phyloP scores from a whole-genome alignment of 1,140 invertebrate species.

The Procambarus virginalis region DNA sequence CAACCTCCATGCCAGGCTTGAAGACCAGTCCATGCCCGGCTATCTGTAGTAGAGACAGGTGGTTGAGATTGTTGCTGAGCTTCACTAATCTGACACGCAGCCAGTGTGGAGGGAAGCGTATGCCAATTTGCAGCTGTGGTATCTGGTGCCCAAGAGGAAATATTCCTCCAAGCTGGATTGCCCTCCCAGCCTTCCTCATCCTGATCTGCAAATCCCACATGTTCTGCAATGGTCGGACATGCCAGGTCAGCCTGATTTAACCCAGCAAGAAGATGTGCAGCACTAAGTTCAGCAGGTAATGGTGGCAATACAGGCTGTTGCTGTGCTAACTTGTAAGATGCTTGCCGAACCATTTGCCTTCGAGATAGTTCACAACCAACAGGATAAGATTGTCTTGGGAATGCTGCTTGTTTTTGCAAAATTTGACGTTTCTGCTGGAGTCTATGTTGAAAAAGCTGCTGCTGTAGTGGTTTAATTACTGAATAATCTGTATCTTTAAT shows the following conservation, averaged over 20 bases:
- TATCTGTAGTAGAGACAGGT: constrained; percentile 25
- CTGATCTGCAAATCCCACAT: constrained; percentile 44
- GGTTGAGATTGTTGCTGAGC: constrained; percentile 52
- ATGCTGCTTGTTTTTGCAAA: constrained; percentile 85
- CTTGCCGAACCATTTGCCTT: constrained; percentile 84
- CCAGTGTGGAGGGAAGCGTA: constrained; percentile 74
- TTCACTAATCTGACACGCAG: constrained; percentile 79
- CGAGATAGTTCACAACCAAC: constrained; percentile 77
- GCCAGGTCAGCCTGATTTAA: constrained; percentile 53
- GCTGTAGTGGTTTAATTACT: constrained; percentile 77
- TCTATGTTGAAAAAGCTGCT: constrained; percentile 84
- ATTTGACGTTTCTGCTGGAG: constrained; percentile 87
- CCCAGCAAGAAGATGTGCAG: constrained; percentile 69
- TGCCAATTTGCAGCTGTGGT: constrained; percentile 39
- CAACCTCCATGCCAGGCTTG: constrained; percentile 47
- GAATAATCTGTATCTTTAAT: constrained; percentile 46
- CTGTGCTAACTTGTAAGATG: constrained; percentile 85
- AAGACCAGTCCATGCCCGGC: constrained; percentile 34
- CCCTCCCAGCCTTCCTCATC: constrained; percentile 36
- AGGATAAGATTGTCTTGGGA: constrained; percentile 74
- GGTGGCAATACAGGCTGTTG: constrained; percentile 80
- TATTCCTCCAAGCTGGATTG: constrained; percentile 34
- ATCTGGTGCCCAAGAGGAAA: constrained; percentile 38
- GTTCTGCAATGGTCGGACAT: constrained; percentile 72
- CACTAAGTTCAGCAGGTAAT: constrained; percentile 74